phyloP scores from a whole-genome alignment of 2,113 vertebrate species.

The Cyprinodon tularosa region DNA sequence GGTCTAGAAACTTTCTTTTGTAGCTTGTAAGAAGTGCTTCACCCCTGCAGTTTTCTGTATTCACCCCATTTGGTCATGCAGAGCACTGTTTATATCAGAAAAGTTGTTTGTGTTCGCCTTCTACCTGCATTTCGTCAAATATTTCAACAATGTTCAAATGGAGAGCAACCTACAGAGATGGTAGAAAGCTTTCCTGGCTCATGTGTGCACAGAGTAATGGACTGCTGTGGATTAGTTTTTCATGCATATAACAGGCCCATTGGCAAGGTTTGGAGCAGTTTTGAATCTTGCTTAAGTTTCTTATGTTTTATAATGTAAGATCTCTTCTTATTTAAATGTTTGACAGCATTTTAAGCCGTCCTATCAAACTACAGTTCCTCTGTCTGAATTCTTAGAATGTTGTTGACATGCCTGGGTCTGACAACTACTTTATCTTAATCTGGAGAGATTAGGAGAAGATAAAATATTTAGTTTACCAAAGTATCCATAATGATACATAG shows the following conservation, averaged over 20 bases:
- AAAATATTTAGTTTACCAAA: background rate
- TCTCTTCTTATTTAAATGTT: background rate
- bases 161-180: background rate
- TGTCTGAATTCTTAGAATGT: background rate
- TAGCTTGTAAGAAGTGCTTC: background rate
- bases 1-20: background rate
- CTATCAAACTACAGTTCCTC: background rate
- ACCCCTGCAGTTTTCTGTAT: background rate
- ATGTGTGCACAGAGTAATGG: background rate
- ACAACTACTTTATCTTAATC: constrained; percentile 10
- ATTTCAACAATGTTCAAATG: background rate
- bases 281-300: background rate
- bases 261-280: too few species aligned
- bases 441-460: background rate
- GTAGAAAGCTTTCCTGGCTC: background rate
- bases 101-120: background rate
- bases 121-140: background rate
- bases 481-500: background rate
- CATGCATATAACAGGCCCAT: too few species aligned
- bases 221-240: background rate
- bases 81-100: background rate
- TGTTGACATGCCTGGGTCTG: constrained; percentile 16
- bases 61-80: background rate
- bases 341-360: background rate
- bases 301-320: background rate